Base-by-base conservation (phyloP, 2,888 invertebrate genomes). In the Geophilus truncorum region DNA sequence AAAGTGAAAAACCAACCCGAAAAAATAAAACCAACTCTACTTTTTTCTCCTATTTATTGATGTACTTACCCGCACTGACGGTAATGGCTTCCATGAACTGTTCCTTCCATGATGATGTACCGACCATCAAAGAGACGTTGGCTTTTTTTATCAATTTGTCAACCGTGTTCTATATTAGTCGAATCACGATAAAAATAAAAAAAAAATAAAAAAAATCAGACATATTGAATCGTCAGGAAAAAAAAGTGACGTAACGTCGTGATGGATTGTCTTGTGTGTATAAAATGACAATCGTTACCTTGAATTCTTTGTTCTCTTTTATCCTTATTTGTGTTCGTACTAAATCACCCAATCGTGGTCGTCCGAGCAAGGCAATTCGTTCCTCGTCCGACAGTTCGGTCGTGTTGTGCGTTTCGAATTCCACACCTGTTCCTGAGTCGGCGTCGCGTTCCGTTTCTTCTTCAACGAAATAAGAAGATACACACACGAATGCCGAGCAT, bases 71-170 rank as follows among this genome's bases (percentile, higher is more conserved):
- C 85, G 96, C 92, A 86, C 92, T 94, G 79, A 98, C 97, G 70
- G 96, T 96, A 83, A 99, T 89, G 51, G 98, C 99, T 88, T 98
- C 98, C 85, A 94, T 90, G 87, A 99, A 99, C 89, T 99, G 99
- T 86, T 99, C 99, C 87, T 94, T 95, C 99, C 99, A 99, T 0
- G 97, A 96, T n/a, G 96, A 96, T 21, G 98, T 97, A 82, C 98
- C 90, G 45, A 91, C 88, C 80, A 98, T 91, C 83, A 98, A 91
- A 21, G 98, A 97, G 75, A 96, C 94, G 88, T 98, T 98, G 82
- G 98, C 97, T 86, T 97, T 92, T 90, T 98, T 97, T 84, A 99
- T 94, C 87, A 99, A 91, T 88, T 98, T 97, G 89, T 99, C 99
- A 82, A 99, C 98, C 62, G 97, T 97, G 87, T 95, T 97, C 94